Evolutionary conservation across 2,113 vertebrate genomes (phyloP).

Genomic region (Desmodus rotundus): DNA sequence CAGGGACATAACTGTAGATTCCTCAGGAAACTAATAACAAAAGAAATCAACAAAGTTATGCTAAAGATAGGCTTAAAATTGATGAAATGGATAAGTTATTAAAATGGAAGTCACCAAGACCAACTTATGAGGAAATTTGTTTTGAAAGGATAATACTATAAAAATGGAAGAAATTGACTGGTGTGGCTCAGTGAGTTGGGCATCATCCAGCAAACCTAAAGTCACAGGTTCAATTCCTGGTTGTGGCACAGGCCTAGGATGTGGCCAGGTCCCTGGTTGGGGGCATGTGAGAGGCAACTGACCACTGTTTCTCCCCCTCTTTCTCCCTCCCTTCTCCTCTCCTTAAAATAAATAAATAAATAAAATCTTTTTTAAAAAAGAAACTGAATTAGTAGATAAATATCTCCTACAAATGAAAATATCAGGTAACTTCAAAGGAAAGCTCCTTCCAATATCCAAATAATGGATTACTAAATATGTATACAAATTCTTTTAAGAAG

Average conservation of each 20-base stretch:
- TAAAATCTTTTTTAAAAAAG: not conserved
- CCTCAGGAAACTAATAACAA: not conserved
- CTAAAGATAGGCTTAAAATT: not conserved
- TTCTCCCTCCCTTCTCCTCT: no score
- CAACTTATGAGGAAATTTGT: not conserved
- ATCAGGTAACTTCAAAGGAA: not conserved
- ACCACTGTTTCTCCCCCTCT: no score
- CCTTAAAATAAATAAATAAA: no score
- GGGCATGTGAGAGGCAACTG: no score
- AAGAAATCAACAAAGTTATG: conserved; percentile 2
- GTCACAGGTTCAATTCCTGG: no score
- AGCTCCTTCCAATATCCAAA: not conserved
- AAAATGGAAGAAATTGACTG: conserved; percentile 11
- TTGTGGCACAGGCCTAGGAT: no score
- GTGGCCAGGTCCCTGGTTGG: no score
- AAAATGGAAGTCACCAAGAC: conserved; percentile 33
- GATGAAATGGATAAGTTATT: not conserved
- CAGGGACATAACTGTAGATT: not conserved
- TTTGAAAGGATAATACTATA: not conserved
- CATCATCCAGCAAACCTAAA: no score
- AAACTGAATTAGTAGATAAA: conserved; percentile 35
- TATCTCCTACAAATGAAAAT: conserved; percentile 5
- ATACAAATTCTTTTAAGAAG: conserved; percentile 1
- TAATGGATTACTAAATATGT: not conserved
- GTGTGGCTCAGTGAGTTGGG: no score